These are phyloP conservation scores for Cancer borealis DNA, from an alignment of 2,888 invertebrate species.

Conservation along the genomic window DNA sequence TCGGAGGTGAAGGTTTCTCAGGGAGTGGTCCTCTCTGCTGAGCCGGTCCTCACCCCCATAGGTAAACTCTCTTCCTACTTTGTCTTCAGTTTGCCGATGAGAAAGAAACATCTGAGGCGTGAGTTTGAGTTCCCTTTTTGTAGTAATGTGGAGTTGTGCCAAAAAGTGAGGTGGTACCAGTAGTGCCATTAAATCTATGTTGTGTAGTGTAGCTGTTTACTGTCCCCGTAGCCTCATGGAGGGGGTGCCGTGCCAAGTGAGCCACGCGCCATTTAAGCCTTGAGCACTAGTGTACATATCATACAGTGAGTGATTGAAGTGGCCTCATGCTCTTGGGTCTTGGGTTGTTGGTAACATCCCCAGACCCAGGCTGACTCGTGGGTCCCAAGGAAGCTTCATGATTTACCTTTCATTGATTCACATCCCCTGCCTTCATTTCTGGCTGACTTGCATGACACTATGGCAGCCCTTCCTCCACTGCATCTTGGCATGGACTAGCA, in stretches of 20 bases:
- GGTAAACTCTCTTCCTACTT: conserved; percentile 81
- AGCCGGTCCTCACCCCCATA: conserved; percentile 88
- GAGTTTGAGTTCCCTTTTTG: conserved; percentile 41
- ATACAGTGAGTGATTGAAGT: not conserved
- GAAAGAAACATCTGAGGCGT: conserved; percentile 56
- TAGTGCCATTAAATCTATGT: conserved; percentile 38
- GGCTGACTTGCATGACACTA: conserved; percentile 60
- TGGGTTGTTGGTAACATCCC: conserved; percentile 31
- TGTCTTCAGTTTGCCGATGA: conserved; percentile 57
- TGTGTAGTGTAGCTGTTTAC: conserved; percentile 42
- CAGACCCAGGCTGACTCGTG: conserved; percentile 10
- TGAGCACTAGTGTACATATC: conserved; percentile 22
- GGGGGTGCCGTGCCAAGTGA: conserved; percentile 52
- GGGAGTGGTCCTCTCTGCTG: conserved; percentile 87
- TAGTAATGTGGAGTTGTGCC: conserved; percentile 51
- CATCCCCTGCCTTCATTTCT: conserved; percentile 22
- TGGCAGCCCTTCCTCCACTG: conserved; percentile 58
- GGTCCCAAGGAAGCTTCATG: not conserved
- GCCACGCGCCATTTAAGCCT: conserved; percentile 46
- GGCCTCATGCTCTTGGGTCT: not conserved
- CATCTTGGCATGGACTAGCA: conserved; percentile 68
- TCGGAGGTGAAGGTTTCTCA: conserved; percentile 88
- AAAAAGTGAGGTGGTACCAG: conserved; percentile 12
- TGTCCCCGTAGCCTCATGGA: conserved; percentile 40
- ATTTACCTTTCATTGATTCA: conserved; percentile 43